Conservation (phyloP, 1,140 invertebrate genomes). For the Drosophila mayri region DNA sequence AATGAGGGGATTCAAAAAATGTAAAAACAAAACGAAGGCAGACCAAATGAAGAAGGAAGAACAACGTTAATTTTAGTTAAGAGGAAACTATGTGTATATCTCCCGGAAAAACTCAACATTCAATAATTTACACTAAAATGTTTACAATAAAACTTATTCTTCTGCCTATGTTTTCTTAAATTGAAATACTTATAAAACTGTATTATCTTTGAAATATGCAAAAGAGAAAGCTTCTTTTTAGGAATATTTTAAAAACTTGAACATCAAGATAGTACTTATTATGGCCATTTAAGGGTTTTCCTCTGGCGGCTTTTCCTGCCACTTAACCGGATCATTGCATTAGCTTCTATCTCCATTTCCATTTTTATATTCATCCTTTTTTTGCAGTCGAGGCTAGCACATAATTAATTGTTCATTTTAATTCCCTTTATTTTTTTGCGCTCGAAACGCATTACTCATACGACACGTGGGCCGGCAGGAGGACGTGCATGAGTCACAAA, state of each 20-base stretch:
- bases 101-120: no score
- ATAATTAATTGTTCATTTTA: no score
- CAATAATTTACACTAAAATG: no score
- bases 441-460: conserved; percentile 68
- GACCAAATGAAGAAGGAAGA: no score
- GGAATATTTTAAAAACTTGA: background rate
- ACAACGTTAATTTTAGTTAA: no score
- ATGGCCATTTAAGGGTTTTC: conserved; percentile 15
- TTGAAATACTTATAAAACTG: background rate
- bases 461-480: conserved; percentile 56
- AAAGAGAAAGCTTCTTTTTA: background rate
- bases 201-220: background rate
- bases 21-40: no score
- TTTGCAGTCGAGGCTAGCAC: background rate
- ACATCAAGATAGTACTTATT: no score
- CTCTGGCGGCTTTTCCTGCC: conserved; percentile 3
- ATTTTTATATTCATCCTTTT: background rate
- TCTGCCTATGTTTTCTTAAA: background rate
- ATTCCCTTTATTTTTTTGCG: conserved; percentile 54
- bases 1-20: no score
- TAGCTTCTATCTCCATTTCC: background rate
- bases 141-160: no score
- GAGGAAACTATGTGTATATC: no score
- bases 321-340: conserved; percentile 11
- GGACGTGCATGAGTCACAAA: conserved; percentile 8